phyloP scores from a whole-genome alignment of 2,888 invertebrate species.

The Microplitis manilae region DNA sequence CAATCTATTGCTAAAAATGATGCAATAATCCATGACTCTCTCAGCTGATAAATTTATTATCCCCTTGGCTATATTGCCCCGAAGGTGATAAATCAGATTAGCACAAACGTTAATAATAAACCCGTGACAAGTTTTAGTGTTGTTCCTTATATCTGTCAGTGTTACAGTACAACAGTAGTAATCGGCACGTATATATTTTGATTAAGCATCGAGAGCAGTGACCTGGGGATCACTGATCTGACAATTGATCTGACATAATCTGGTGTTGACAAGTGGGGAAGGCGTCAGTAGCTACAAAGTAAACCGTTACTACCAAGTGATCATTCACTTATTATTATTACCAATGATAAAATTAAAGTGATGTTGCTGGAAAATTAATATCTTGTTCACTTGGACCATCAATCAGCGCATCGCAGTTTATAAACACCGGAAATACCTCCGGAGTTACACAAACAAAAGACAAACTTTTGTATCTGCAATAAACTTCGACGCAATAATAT shows the following conservation, averaged over 20 bases:
- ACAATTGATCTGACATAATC: slow-evolving; percentile 43
- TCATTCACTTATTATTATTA: slow-evolving; percentile 10
- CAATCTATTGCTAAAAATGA: no score
- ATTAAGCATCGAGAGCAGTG: slow-evolving; percentile 20
- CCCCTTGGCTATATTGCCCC: background rate
- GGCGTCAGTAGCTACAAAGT: slow-evolving; percentile 18
- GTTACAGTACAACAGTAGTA: background rate
- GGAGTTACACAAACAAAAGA: background rate
- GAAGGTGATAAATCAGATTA: background rate
- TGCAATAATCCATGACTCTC: no score
- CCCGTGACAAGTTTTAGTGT: background rate
- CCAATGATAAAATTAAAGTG: no score
- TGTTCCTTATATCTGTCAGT: background rate
- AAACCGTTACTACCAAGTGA: background rate
- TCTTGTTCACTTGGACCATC: background rate
- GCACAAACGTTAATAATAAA: background rate
- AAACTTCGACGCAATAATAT: background rate
- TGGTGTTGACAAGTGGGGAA: slow-evolving; percentile 33
- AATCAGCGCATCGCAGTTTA: background rate
- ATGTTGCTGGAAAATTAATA: slow-evolving; percentile 12
- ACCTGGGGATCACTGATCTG: slow-evolving; percentile 32
- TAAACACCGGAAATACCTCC: background rate
- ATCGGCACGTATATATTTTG: background rate
- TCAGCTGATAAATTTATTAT: no score
- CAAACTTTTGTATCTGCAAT: background rate